These are phyloP conservation scores for Spodoptera picta DNA, from an alignment of 2,888 invertebrate species.

Conservation along the genomic window DNA sequence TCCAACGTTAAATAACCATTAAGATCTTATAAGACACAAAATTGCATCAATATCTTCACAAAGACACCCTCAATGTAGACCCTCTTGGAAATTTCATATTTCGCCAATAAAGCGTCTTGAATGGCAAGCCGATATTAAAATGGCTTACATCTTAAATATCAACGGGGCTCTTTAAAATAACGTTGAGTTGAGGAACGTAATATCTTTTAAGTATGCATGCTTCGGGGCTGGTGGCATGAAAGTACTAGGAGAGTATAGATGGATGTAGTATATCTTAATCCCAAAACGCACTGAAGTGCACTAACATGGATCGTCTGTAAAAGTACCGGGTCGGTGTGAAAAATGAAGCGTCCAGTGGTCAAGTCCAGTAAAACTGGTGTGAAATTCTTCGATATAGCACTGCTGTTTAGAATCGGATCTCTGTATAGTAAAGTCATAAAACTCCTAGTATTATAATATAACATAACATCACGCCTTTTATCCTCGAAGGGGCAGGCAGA, in stretches of 20 bases:
- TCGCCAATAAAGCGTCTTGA: constrained; percentile 60
- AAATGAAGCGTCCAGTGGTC: constrained; percentile 21
- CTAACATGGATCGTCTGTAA: constrained; percentile 21
- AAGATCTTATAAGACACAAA: constrained; percentile 44
- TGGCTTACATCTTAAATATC: constrained; percentile 64
- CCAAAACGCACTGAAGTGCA: constrained; percentile 33
- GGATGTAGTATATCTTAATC: constrained; percentile 16
- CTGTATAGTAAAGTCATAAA: too few relatives aligned
- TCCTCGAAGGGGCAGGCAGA: too few relatives aligned
- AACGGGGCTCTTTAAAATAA: constrained; percentile 56
- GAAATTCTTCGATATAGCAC: too few relatives aligned
- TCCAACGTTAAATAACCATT: constrained; percentile 30
- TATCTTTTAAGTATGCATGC: constrained; percentile 56
- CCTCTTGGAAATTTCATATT: constrained; percentile 65
- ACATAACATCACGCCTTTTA: too few relatives aligned
- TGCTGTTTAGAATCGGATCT: too few relatives aligned
- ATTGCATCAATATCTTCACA: constrained; percentile 51
- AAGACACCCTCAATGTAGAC: constrained; percentile 45
- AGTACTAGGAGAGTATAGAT: constrained; percentile 19
- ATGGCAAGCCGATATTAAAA: constrained; percentile 69
- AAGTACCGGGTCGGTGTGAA: constrained; percentile 29
- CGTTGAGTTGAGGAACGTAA: constrained; percentile 55
- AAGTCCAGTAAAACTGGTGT: too few relatives aligned
- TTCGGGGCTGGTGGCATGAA: constrained; percentile 30
- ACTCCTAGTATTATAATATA: too few relatives aligned